phyloP scores from a whole-genome alignment of 2,888 invertebrate species.

The Gerris lacustris region DNA sequence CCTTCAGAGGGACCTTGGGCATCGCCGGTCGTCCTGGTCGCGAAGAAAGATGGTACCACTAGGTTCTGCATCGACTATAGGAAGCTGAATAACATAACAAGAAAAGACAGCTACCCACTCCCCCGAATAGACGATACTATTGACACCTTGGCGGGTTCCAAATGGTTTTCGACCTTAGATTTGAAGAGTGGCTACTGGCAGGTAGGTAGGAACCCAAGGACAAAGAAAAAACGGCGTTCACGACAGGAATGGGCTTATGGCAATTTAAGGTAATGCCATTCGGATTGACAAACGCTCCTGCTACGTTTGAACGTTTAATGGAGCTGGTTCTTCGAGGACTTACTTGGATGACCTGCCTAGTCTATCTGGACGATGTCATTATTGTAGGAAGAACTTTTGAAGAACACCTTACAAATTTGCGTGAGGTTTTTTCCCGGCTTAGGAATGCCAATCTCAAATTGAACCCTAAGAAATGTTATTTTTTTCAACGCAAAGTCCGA shows the following conservation, averaged over 20 bases:
- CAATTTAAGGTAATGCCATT: background rate
- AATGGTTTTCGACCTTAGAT: conserved; percentile 14
- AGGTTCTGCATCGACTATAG: conserved; percentile 15
- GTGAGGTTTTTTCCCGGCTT: conserved; percentile 25
- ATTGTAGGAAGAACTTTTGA: background rate
- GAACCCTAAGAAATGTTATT: conserved; percentile 23
- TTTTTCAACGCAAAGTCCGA: conserved; percentile 15
- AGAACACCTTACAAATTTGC: conserved; percentile 18
- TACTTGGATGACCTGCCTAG: background rate
- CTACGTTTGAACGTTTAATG: background rate
- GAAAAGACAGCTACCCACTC: conserved; percentile 12
- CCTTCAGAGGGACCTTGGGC: conserved; percentile 11
- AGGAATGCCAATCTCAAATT: conserved; percentile 26
- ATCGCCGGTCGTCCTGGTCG: conserved; percentile 10
- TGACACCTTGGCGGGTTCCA: conserved; percentile 8
- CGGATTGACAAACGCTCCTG: background rate
- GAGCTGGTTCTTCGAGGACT: background rate
- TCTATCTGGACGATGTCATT: background rate
- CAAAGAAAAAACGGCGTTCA: background rate
- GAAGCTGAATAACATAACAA: conserved; percentile 11
- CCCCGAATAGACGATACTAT: conserved; percentile 9
- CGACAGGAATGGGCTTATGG: background rate
- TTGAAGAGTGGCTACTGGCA: conserved; percentile 14
- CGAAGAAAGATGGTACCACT: conserved; percentile 13
- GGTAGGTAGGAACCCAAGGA: background rate